Conservation (phyloP, 2,888 invertebrate species). For the Elysia crispata region DNA sequence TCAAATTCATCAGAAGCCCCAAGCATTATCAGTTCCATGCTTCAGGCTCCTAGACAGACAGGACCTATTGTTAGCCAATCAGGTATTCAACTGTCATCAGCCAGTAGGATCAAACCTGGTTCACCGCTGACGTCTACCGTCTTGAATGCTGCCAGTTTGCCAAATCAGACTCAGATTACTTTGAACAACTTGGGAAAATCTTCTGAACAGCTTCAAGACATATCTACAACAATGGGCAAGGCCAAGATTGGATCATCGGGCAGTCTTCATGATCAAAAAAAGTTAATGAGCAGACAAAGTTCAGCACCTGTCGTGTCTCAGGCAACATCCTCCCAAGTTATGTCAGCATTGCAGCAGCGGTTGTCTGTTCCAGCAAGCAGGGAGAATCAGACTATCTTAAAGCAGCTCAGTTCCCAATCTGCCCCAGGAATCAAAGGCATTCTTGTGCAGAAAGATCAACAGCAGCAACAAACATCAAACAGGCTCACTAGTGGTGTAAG, state of each 20-base stretch:
- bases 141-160: slow-evolving; percentile 13
- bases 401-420: no score
- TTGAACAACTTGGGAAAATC: slow-evolving; percentile 20
- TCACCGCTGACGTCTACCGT: slow-evolving; percentile 39
- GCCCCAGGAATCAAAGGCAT: no score
- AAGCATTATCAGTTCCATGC: slow-evolving; percentile 73
- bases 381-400: background rate
- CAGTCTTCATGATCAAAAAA: slow-evolving; percentile 44
- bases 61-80: slow-evolving; percentile 50
- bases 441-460: no score
- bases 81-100: slow-evolving; percentile 43
- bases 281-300: slow-evolving; percentile 41
- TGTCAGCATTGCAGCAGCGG: slow-evolving; percentile 42
- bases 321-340: slow-evolving; percentile 6
- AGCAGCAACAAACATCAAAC: no score
- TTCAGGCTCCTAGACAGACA: slow-evolving; percentile 40
- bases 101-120: slow-evolving; percentile 14
- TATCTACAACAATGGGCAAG: background rate
- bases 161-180: background rate
- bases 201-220: slow-evolving; percentile 2
- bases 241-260: slow-evolving; percentile 17
- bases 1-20: background rate
- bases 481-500: background rate
- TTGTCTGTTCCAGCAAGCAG: slow-evolving; percentile 26
- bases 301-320: background rate